Base-by-base conservation (phyloP, 2,797 vertebrate species). In the Diglossa cyanea region DNA sequence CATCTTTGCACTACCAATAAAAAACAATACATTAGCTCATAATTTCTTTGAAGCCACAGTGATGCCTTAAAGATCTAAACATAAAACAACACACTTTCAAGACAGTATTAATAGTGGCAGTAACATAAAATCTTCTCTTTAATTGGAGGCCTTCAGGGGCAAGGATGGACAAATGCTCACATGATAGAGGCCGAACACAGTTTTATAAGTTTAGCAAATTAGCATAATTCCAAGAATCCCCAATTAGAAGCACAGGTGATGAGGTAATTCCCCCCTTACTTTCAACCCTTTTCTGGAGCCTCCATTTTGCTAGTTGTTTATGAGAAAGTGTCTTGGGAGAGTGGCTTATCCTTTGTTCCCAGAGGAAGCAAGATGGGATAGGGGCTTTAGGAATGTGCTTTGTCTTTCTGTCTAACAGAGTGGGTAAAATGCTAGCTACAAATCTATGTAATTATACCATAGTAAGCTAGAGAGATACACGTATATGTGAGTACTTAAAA, bases 141-240 rank as follows among this genome's bases (percentile, higher is more conserved):
- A 66, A 37, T 37, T 66, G 44, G 17, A 74, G 14, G 14, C 26
- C 26, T n/a, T 18, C 44, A 42, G 17, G 25, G 53, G 7, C 44
- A 50, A 44, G 26, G 23, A 44, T 50, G 53, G 26, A 50, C 44
- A 57, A 74, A 50, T 31, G 9, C 8, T 42, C 21, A 10, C 0
- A 0, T 14, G 11, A 50, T 66, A 23, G 2, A 35, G 11, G 31
- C 9, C 0, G 1, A 65, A 57, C 13, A 81, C 3, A 50, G 44
- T 37, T 74, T 21, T 50, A 5, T 15, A 58, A 21, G 7, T 37
- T 44, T 66, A 74, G 12, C 2, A 23, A 50, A 74, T 58, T 26
- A 26, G 14, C 26, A 18, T 31, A 44, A 66, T 44, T 44, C 23
- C 26, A 31, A 50, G 31, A 58, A 50, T 50, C 14, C 10, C 26